These are phyloP conservation scores for Hassar affinis DNA, from an alignment of 2,113 vertebrate genomes.

Conservation along the genomic window DNA sequence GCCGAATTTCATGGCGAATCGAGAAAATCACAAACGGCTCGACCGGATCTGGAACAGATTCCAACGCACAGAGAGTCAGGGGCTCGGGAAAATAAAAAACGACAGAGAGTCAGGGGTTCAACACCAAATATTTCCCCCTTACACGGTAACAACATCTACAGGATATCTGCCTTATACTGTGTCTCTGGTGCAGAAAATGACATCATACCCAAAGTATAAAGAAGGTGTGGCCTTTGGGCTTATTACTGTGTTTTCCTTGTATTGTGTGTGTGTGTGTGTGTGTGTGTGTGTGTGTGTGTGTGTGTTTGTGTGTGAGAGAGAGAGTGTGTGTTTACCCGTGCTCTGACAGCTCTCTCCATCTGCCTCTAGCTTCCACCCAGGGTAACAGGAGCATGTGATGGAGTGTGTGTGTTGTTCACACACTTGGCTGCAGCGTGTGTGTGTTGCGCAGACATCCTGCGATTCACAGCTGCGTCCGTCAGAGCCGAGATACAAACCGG, in stretches of 20 bases:
- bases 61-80: not conserved
- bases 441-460: constrained; percentile 78
- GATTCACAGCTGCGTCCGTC: constrained; percentile 82
- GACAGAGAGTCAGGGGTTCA: not conserved
- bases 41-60: constrained; percentile 76
- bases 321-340: constrained; percentile 67
- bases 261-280: constrained; percentile 1
- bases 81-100: not conserved
- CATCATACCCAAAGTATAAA: not conserved
- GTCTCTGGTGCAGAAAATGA: not conserved
- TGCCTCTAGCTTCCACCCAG: constrained; percentile 79
- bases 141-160: not conserved
- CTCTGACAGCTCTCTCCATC: constrained; percentile 81
- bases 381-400: constrained; percentile 84
- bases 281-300: constrained; percentile 6
- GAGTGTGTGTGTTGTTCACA: constrained; percentile 83
- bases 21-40: constrained; percentile 89
- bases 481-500: constrained; percentile 70
- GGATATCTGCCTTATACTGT: not conserved
- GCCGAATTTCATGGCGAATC: constrained; percentile 86
- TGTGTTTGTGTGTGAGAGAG: constrained; percentile 22
- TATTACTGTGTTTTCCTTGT: not conserved
- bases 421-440: constrained; percentile 82
- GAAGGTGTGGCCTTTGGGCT: not conserved
- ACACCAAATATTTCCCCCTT: not conserved